phyloP scores from a whole-genome alignment of 2,113 vertebrate species.

The Datnioides undecimradiatus region DNA sequence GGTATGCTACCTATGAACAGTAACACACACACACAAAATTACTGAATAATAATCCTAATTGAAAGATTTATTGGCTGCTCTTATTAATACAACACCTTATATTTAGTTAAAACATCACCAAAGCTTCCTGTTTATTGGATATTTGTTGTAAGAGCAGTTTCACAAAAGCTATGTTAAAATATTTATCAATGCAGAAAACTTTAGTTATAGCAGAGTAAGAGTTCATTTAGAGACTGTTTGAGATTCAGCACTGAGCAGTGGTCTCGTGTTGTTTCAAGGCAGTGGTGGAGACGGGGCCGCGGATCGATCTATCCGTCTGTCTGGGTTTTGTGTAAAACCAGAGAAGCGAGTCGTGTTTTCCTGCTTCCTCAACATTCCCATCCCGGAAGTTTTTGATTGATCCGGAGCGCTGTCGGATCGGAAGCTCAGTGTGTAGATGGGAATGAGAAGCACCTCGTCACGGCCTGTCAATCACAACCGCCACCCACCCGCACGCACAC shows the following conservation, averaged over 20 bases:
- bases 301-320: slow-evolving; percentile 60
- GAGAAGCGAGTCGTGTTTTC: slow-evolving; percentile 72
- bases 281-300: slow-evolving; percentile 24
- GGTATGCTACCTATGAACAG: no score
- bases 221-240: slow-evolving; percentile 13
- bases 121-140: background rate
- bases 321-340: slow-evolving; percentile 66
- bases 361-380: slow-evolving; percentile 68
- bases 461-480: slow-evolving; percentile 71
- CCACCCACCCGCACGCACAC: slow-evolving; percentile 30
- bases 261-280: slow-evolving; percentile 35
- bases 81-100: background rate
- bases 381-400: slow-evolving; percentile 78
- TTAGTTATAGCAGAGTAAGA: background rate
- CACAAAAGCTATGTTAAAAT: background rate
- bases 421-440: slow-evolving; percentile 66
- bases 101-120: background rate
- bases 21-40: no score
- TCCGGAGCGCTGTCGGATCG: slow-evolving; percentile 63
- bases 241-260: slow-evolving; percentile 40
- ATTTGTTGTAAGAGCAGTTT: background rate
- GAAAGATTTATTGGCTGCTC: background rate
- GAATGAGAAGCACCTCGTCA: slow-evolving; percentile 74
- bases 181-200: background rate
- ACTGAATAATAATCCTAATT: no score